Base-by-base conservation (phyloP, 1,140 invertebrate genomes). In the Aphis craccivora region DNA sequence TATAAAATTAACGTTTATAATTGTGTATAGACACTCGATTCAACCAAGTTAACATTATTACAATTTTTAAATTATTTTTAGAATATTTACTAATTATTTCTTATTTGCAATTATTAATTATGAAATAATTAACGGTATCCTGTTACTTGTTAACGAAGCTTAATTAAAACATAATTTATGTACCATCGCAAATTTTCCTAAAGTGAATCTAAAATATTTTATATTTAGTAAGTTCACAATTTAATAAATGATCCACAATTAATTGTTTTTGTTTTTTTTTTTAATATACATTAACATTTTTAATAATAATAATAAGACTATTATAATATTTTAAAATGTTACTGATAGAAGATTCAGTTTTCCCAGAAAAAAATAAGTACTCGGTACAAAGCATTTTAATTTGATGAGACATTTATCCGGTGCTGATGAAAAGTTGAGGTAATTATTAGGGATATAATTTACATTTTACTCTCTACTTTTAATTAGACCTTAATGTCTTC, bases 401-500 rank as follows among this genome's bases (percentile, higher is more conserved):
- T 25, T 40, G 22, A 43, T 60, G 37, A 90, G 51, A 90, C 88
- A 37, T 90, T 90, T 37, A 55, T 35, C 23, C 35, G 35, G n/a
- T 51, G 35, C 45, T 89, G 40, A 60, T 55, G 37, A 90, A 90
- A 90, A 60, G 88, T 90, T 60, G 53, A 90, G 88, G 88, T 90
- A 60, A 90, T 90, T 90, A 60, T 90, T 90, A 60, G 37, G 88
- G 53, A 90, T 60, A 60, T 90, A 60, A 90, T 90, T 90, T 90
- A 90, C 51, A 90, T 55, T 60, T 60, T 60, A 60, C 53, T 60
- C 87, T 89, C 35, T 89, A 37, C 48, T 89, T 89, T 89, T 89
- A 89, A 89, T 89, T 89, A 89, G 87, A 55, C n/a, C 48, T 53
- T 89, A 89, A 89, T 89, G 87, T 89, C 87, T 89, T 89, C 48